Percentiles rank a stretch among this genome's conserved stretches.
Evolutionary conservation across 92 coral and sea anemone genomes (phyloP).

Genomic region (Actinostola sp.): DNA sequence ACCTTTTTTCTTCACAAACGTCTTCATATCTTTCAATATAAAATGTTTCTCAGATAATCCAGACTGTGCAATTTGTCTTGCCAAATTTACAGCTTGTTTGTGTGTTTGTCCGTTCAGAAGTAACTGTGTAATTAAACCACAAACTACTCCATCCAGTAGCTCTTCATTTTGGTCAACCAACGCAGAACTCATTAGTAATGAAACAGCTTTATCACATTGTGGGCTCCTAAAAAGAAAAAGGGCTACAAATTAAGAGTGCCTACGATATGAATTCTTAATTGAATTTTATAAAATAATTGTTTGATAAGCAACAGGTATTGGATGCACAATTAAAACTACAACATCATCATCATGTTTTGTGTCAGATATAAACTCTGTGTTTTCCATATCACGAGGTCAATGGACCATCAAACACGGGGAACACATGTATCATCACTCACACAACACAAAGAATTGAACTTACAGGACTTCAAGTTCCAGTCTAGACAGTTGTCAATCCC

Average conservation of each 20-base stretch:
- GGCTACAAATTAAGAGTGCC: neutral
- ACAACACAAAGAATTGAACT: constrained; percentile 15
- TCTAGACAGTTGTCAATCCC: no score
- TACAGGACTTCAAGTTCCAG: no score
- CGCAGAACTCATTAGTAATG: constrained; percentile 44
- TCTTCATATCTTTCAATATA: constrained; percentile 61
- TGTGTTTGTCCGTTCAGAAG: constrained; percentile 47
- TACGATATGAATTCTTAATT: no score
- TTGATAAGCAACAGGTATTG: no score
- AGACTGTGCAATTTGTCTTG: constrained; percentile 43
- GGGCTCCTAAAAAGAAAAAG: constrained; percentile 45
- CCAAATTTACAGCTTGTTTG: constrained; percentile 34
- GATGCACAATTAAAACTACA: no score
- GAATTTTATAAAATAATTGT: no score
- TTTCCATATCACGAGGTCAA: constrained; percentile 43
- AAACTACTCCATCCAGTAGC: constrained; percentile 55
- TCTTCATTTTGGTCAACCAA: constrained; percentile 30
- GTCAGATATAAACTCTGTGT: constrained; percentile 54
- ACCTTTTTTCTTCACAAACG: constrained; percentile 69
- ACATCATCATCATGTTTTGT: constrained; percentile 18
- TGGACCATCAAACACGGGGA: constrained; percentile 74
- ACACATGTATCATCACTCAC: constrained; percentile 65
- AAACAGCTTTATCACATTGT: constrained; percentile 57
- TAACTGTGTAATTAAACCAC: constrained; percentile 49
- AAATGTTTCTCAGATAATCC: constrained; percentile 49